Evolutionary conservation across 2,797 vertebrate species (phyloP), one percentile per base, ranked within the genome.

Genomic region (Champsocephalus esox): DNA sequence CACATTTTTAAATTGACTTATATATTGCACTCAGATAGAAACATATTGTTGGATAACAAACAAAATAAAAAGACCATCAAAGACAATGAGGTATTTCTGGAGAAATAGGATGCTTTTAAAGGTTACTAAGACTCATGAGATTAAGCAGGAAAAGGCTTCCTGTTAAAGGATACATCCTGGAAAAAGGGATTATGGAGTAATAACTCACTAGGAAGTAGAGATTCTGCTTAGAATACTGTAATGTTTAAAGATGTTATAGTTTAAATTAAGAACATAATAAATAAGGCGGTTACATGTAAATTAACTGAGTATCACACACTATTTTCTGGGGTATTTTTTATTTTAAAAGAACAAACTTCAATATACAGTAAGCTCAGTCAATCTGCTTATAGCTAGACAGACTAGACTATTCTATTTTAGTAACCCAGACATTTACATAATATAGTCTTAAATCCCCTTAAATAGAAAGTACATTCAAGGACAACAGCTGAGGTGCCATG

Each of bases 181-280:
- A 65, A 48, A 58, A 28, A 73, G 21, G 59, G 84, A 89, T 90
- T 88, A 88, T 21, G 21, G 44, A n/a, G 11, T 9, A 44, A 73
- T 19, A 61, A 59, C 54, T 63, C 79, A 74, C 13, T 14, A 13
- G 73, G 77, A 7, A 32, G 73, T 51, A 17, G 43, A 66, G 55
- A 55, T 50, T 43, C 64, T 73, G 77, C 74, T 64, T 70, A 46
- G 73, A 80, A 85, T 46, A 55, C 38, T n/a, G n/a, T n/a, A 19
- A 60, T 9, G 12, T 41, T 14, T 43, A 58, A 38, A 45, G 59
- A 28, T 28, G 1, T 62, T 52, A 51, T 21, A 16, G 13, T 5
- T 8, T 17, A 58, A 28, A 3, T 17, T 16, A 24, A 62, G 14
- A 3, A 9, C 3, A 2, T 5, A n/a, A 21, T 14, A 63, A 5